Evolutionary conservation across 2,797 vertebrate species (phyloP).

Genomic region (Masticophis lateralis): DNA sequence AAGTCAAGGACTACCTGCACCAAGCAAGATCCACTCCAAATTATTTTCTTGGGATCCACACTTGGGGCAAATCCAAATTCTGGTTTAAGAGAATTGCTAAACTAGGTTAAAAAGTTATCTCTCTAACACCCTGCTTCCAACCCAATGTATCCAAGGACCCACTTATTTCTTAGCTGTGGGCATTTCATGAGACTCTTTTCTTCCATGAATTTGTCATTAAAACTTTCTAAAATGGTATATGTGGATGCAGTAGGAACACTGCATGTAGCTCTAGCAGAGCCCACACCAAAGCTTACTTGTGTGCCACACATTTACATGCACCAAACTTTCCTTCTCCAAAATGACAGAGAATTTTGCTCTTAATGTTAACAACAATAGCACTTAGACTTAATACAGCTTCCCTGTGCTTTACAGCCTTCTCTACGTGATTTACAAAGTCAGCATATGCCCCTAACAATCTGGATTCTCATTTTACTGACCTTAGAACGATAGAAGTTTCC

Average conservation of each 20-base stretch:
- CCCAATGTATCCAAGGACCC: neutral
- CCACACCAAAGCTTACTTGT: neutral
- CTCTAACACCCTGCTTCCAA: neutral
- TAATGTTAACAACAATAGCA: neutral
- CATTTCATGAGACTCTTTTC: neutral
- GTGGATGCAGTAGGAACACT: neutral
- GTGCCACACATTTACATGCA: neutral
- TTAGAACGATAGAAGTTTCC: neutral
- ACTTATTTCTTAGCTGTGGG: neutral
- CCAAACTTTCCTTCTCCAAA: neutral
- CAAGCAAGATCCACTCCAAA: neutral
- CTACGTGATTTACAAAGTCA: neutral
- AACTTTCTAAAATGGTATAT: neutral
- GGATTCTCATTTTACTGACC: neutral
- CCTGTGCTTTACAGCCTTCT: neutral
- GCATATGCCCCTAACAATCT: neutral
- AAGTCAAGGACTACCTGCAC: neutral
- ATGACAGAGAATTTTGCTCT: neutral
- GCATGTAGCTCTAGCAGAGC: neutral
- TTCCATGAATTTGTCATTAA: neutral
- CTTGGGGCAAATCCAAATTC: neutral
- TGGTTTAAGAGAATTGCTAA: neutral
- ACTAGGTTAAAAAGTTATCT: neutral
- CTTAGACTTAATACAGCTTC: neutral
- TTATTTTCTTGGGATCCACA: neutral